Conservation (phyloP, 2,888 invertebrate species). For the Chymomyza amoena region DNA sequence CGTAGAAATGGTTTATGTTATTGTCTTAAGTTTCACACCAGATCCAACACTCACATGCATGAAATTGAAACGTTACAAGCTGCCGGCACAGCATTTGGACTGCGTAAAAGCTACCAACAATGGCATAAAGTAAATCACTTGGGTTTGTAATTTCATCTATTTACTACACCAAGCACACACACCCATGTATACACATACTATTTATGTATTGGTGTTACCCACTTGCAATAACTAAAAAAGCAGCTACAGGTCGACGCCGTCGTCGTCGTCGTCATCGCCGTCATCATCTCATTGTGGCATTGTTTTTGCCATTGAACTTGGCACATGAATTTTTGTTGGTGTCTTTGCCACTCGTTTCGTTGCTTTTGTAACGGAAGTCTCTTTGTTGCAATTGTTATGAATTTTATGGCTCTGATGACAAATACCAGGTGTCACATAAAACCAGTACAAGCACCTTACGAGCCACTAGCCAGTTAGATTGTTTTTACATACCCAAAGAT, state of each 20-base stretch:
- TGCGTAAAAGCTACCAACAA: conserved; percentile 42
- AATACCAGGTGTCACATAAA: too few relatives aligned
- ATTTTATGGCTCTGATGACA: too few relatives aligned
- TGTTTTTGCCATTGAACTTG: conserved; percentile 68
- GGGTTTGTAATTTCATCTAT: conserved; percentile 64
- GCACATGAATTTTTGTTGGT: conserved; percentile 58
- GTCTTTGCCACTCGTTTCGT: conserved; percentile 4
- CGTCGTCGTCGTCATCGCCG: not conserved
- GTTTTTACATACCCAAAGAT: too few relatives aligned
- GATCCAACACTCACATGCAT: conserved; percentile 38
- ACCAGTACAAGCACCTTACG: too few relatives aligned
- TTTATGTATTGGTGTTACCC: conserved; percentile 1
- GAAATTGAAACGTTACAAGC: conserved; percentile 35
- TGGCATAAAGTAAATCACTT: conserved; percentile 59
- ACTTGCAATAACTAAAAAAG: not conserved
- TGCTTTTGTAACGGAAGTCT: conserved; percentile 56
- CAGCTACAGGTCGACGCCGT: not conserved
- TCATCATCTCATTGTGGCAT: not conserved
- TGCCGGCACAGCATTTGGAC: not conserved
- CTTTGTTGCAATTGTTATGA: conserved; percentile 20
- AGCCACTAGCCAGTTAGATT: too few relatives aligned
- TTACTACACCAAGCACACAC: conserved; percentile 14
- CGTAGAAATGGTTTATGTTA: conserved; percentile 46
- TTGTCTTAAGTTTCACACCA: conserved; percentile 64
- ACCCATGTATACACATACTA: conserved; percentile 7